phyloP scores from a whole-genome alignment of 2,113 vertebrate genomes.

The Machaerirhynchus nigripectus region DNA sequence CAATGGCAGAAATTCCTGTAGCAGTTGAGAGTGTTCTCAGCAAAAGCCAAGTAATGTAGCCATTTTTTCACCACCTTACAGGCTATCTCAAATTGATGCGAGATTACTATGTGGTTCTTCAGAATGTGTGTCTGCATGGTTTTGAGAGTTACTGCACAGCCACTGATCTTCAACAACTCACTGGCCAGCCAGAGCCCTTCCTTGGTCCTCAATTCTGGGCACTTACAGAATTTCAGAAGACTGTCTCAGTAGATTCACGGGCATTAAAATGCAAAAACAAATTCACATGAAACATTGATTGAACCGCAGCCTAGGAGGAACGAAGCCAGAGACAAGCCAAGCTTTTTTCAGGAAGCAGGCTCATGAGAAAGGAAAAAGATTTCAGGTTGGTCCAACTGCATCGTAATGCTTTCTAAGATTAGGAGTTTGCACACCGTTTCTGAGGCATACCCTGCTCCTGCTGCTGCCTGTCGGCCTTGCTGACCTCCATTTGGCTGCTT shows the following conservation, averaged over 20 bases:
- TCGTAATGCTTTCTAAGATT: background rate
- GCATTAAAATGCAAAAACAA: background rate
- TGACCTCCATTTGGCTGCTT: background rate
- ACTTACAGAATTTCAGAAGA: background rate
- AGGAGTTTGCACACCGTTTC: background rate
- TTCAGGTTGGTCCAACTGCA: background rate
- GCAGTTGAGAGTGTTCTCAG: background rate
- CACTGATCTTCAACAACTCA: background rate
- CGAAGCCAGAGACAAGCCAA: background rate
- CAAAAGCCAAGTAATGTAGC: background rate
- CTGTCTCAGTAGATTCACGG: background rate
- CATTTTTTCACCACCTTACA: background rate
- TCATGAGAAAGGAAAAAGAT: background rate
- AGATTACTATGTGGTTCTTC: background rate
- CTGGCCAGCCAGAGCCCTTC: background rate
- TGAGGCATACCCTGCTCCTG: background rate
- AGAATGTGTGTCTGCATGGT: background rate
- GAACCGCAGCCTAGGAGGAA: background rate
- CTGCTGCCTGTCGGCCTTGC: accelerated
- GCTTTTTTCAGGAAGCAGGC: background rate
- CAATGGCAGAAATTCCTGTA: background rate
- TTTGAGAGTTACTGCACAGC: background rate
- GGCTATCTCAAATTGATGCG: background rate
- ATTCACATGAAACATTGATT: accelerated
- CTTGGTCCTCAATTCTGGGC: background rate